Evolutionary conservation across 2,113 vertebrate species (phyloP), one percentile per base, ranked within the genome.

Genomic region (Charadrius vociferus): DNA sequence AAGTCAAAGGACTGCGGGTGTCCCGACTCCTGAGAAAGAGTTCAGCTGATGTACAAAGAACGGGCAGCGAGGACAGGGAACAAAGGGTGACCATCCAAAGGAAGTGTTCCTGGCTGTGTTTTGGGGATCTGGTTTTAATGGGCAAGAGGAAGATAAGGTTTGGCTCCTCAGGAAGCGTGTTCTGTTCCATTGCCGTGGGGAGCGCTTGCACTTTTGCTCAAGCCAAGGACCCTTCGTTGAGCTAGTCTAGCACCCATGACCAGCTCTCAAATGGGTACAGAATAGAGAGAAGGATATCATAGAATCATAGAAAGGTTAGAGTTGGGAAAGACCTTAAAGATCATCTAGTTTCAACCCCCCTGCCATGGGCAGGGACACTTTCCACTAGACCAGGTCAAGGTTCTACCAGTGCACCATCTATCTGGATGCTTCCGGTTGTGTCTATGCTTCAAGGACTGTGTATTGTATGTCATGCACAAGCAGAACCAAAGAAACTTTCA

Each of bases 1-100:
- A 53, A 80, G 18, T 10, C 27, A 73, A 94, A 70, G 50, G 4
- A 70, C 7, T 0, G 0, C 0, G 1, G 1, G 6, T 67, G 26
- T 71, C 49, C 26, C 0, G 0, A 2, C 22, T 41, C 13, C 41
- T 34, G n/a, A 55, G n/a, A 58, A 83, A 20, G 12, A 29, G 15
- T 67, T 84, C n/a, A 49, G 41, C 6, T 32, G 52, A 63, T 43
- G 14, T 37, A n/a, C 12, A 47, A 67, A 67, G 19, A 49, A 53
- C 55, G 17, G 26, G 26, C 29, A 89, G 37, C 37, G 67, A 55
- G 6, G 14, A 14, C 20, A 63, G 32, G 7, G 27, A 17, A 47
- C 74, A 50, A 90, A 29, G 52, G 10, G 37, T 6, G 8, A 8
- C 8, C 14, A 15, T 37, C 17, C 74, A 41, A 39, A 93, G 59